Evolutionary conservation across 1,140 invertebrate genomes (phyloP).

Genomic region (Drosophila saltans): DNA sequence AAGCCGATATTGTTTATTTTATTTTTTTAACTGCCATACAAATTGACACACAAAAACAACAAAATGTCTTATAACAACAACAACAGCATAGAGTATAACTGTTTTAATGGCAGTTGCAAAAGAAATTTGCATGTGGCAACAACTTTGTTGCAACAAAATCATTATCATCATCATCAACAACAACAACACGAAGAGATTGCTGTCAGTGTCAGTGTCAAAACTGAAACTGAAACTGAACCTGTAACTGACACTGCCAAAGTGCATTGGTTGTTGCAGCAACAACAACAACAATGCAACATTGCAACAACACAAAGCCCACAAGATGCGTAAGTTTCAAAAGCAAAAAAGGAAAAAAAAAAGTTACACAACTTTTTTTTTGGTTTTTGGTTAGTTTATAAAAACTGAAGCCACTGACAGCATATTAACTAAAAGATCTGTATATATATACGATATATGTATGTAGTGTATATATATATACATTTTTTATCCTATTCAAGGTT

Average conservation of each 20-base stretch:
- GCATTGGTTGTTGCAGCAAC: neutral
- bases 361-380: no score
- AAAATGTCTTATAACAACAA: slow-evolving; percentile 7
- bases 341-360: neutral
- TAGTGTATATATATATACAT: no score
- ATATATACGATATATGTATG: no score
- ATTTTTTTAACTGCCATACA: neutral
- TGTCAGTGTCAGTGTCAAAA: slow-evolving; percentile 30
- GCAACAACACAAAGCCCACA: slow-evolving; percentile 23
- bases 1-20: neutral
- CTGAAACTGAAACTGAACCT: slow-evolving; percentile 27
- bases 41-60: slow-evolving; percentile 9
- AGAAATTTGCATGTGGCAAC: slow-evolving; percentile 22
- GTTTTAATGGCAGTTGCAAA: slow-evolving; percentile 17
- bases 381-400: no score
- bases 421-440: no score
- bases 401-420: no score
- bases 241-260: slow-evolving; percentile 23
- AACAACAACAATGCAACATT: slow-evolving; percentile 16
- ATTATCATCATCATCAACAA: neutral
- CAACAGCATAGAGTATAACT: slow-evolving; percentile 18
- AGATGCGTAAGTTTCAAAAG: slow-evolving; percentile 54
- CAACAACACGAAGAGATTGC: slow-evolving; percentile 14
- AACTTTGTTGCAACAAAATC: slow-evolving; percentile 1
- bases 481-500: no score